Conservation (phyloP, 2,888 invertebrate species). For the Copidosoma aretas region DNA sequence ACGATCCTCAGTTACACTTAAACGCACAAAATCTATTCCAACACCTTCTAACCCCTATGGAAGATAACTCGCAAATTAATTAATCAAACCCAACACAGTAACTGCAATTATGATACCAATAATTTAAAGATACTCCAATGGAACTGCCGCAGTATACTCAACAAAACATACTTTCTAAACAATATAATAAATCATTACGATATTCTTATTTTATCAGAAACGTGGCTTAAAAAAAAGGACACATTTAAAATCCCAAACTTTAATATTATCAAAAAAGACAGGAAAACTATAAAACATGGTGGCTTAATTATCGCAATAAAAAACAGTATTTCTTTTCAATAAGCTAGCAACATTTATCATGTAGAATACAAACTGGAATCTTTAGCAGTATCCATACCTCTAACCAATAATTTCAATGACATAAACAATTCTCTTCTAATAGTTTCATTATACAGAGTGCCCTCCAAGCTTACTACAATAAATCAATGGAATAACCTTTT, state of each 20-base stretch:
- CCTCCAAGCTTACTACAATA: not conserved
- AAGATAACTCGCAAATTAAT: no score
- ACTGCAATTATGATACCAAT: no score
- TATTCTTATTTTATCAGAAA: slow-evolving; percentile 1
- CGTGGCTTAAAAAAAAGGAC: not conserved
- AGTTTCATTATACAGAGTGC: not conserved
- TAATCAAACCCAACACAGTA: no score
- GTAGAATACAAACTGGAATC: not conserved
- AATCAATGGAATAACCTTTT: not conserved
- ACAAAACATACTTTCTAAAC: not conserved
- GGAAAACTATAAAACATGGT: not conserved
- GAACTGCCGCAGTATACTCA: no score
- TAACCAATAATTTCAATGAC: no score
- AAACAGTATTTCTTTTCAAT: not conserved
- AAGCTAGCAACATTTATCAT: not conserved
- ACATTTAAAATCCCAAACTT: not conserved
- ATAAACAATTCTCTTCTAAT: not conserved
- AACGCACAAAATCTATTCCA: no score
- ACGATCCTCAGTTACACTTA: no score
- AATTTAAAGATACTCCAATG: no score
- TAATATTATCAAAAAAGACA: not conserved
- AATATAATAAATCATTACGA: no score
- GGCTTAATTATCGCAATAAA: not conserved
- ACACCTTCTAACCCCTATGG: no score
- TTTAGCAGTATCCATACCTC: not conserved